Percentiles rank a stretch among this genome's conserved stretches.
Conservation (phyloP, 2,797 vertebrate species). For the Crocodylus rhombifer region DNA sequence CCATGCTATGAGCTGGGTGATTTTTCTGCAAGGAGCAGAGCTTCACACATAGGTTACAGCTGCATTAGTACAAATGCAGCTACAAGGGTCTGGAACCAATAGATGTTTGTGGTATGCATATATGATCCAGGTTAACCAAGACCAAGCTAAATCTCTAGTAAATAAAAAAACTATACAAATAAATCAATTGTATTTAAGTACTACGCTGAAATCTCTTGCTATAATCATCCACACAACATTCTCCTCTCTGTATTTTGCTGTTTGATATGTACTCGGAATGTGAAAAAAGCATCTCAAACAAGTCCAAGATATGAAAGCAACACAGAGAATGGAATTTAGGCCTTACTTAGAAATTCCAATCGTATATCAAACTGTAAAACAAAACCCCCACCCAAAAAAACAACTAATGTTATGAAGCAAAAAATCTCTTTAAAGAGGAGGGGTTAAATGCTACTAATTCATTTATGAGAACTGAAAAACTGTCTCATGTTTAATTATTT, state of each 20-base stretch:
- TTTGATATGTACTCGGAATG: background rate
- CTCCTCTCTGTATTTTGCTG: background rate
- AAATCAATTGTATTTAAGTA: background rate
- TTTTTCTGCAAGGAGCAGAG: background rate
- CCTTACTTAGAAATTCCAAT: background rate
- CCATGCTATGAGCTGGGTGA: background rate
- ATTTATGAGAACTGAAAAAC: background rate
- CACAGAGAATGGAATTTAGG: background rate
- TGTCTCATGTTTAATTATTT: background rate
- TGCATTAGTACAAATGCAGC: background rate
- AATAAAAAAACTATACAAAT: background rate
- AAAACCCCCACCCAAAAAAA: background rate
- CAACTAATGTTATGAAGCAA: background rate
- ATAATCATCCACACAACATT: background rate
- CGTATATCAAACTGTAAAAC: rapidly evolving
- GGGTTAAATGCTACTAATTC: background rate
- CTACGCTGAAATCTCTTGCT: background rate
- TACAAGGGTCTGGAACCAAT: background rate
- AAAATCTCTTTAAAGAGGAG: background rate
- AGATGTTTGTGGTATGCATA: background rate
- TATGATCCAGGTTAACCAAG: background rate
- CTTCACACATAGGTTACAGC: background rate
- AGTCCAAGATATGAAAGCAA: background rate
- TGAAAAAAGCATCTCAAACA: background rate
- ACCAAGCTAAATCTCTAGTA: too few relatives aligned